Evolutionary conservation across 2,888 invertebrate genomes (phyloP).

Genomic region (Lamproptera curius): DNA sequence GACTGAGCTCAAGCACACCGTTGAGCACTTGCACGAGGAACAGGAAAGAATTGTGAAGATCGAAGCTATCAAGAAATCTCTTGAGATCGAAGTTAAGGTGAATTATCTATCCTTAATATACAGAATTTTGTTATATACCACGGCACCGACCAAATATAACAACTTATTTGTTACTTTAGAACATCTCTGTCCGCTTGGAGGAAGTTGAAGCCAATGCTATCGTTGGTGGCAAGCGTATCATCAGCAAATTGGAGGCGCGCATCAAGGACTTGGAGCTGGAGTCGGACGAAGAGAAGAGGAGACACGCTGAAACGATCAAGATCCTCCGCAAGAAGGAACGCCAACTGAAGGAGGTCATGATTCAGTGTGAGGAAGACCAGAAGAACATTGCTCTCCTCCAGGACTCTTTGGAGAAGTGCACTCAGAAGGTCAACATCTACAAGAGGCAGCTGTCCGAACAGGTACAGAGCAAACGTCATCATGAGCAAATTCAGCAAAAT

Average conservation of each 20-base stretch:
- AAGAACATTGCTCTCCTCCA: constrained; percentile 96
- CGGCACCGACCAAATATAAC: too few species aligned
- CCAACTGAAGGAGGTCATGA: constrained; percentile 95
- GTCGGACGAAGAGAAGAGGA: constrained; percentile 97
- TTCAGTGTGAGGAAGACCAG: constrained; percentile 97
- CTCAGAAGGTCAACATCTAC: constrained; percentile 93
- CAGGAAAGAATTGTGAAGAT: constrained; percentile 98
- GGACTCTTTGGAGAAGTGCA: constrained; percentile 91
- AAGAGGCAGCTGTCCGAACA: constrained; percentile 97
- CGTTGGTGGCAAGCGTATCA: constrained; percentile 97
- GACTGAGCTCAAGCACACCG: constrained; percentile 95
- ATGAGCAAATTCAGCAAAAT: too few species aligned
- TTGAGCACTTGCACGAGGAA: constrained; percentile 96
- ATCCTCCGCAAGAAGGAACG: constrained; percentile 99
- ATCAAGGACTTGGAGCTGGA: constrained; percentile 96
- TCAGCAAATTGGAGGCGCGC: constrained; percentile 97
- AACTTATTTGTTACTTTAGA: too few species aligned
- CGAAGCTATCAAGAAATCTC: constrained; percentile 97
- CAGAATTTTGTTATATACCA: too few species aligned
- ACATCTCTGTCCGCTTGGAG: constrained; percentile 93
- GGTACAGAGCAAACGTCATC: constrained; percentile 60
- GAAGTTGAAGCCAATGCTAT: constrained; percentile 98
- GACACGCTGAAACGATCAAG: constrained; percentile 98
- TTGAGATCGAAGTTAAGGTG: constrained; percentile 97
- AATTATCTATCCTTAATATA: background rate